Evolutionary conservation across 2,113 vertebrate genomes (phyloP).

Genomic region (Protomyctophum bolini): DNA sequence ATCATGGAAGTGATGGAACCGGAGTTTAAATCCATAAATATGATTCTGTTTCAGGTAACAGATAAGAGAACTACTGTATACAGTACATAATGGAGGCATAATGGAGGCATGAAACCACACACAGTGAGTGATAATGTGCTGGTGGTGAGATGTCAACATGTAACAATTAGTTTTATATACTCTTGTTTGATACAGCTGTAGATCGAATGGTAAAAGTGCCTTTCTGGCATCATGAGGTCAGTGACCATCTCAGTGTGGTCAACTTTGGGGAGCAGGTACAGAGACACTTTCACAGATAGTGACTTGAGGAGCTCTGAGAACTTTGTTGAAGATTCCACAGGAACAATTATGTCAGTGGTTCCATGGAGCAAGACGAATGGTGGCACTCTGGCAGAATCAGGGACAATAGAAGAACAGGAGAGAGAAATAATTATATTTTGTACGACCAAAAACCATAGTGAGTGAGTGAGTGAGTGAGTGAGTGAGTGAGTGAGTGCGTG

Average conservation of each 20-base stretch:
- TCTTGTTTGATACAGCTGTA: slow-evolving; percentile 75
- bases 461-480: too few species aligned
- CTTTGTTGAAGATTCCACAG: slow-evolving; percentile 66
- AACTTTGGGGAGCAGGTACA: slow-evolving; percentile 71
- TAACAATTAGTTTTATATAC: slow-evolving; percentile 46
- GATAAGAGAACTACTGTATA: slow-evolving; percentile 11
- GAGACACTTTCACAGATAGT: slow-evolving; percentile 57
- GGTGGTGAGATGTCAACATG: slow-evolving; percentile 26
- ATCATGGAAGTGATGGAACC: slow-evolving; percentile 3
- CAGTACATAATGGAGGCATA: not conserved
- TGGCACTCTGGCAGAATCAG: slow-evolving; percentile 64
- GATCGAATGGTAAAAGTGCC: slow-evolving; percentile 68
- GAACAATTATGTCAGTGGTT: slow-evolving; percentile 71
- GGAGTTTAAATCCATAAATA: not conserved
- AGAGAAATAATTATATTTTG: not conserved
- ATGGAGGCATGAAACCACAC: too few species aligned
- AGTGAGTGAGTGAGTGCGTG: too few species aligned
- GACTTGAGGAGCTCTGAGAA: slow-evolving; percentile 70
- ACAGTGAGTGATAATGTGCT: too few species aligned
- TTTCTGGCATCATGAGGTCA: slow-evolving; percentile 74
- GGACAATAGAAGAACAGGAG: not conserved
- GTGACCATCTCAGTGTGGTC: slow-evolving; percentile 73
- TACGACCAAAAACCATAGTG: too few species aligned
- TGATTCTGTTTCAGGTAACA: slow-evolving; percentile 8
- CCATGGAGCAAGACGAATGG: slow-evolving; percentile 75